Evolutionary conservation across 2,797 vertebrate species (phyloP).

Genomic region (Taenioides sp.): DNA sequence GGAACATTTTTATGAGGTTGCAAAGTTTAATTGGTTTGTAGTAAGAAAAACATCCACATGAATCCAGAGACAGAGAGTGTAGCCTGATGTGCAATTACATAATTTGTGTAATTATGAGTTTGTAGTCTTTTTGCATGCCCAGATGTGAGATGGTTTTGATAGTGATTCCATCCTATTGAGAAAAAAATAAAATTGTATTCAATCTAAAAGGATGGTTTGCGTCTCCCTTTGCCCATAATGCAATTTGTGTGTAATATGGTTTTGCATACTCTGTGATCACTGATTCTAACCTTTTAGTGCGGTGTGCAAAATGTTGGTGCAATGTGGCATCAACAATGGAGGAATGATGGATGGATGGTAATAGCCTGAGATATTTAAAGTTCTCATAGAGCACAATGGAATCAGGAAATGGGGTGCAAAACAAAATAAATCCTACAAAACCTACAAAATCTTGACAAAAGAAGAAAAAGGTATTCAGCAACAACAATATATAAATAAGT

Average conservation of each 20-base stretch:
- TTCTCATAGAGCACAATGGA: too few relatives aligned
- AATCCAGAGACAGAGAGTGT: neutral
- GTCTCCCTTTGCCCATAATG: too few relatives aligned
- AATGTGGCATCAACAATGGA: neutral
- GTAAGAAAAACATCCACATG: neutral
- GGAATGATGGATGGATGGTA: too few relatives aligned
- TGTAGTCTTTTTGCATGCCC: neutral
- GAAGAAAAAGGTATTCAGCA: too few relatives aligned
- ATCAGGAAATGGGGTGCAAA: too few relatives aligned
- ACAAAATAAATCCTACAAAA: too few relatives aligned
- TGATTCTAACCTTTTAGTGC: neutral
- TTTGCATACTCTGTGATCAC: neutral
- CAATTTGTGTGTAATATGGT: neutral
- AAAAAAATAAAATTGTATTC: neutral
- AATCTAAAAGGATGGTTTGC: too few relatives aligned
- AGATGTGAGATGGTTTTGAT: neutral
- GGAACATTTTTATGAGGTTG: neutral
- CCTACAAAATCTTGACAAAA: too few relatives aligned
- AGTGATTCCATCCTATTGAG: neutral
- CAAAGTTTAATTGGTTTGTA: neutral
- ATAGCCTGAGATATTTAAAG: too few relatives aligned
- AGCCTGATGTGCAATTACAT: neutral
- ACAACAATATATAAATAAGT: too few relatives aligned
- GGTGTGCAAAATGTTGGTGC: neutral
- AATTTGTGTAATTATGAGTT: neutral